Evolutionary conservation across 2,888 invertebrate genomes (phyloP).

Genomic region (Acanthosepion pharaonis): DNA sequence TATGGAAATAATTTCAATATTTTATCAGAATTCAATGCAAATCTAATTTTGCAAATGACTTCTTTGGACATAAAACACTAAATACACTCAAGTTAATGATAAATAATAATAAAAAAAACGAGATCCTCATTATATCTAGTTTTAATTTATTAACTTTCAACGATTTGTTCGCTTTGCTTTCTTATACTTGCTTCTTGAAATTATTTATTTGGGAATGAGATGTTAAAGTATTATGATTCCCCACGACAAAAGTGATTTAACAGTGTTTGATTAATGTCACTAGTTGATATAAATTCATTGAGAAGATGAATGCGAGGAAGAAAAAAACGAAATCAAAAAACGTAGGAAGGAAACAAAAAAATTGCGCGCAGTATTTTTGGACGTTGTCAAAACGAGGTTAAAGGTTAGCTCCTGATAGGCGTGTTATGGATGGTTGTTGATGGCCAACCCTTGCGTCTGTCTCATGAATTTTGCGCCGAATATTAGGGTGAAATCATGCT

Average conservation of each 20-base stretch:
- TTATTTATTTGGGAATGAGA: not conserved
- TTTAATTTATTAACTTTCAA: not conserved
- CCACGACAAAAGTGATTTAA: not conserved
- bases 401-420: not conserved
- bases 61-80: not conserved
- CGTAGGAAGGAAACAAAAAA: too few relatives aligned
- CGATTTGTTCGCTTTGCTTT: not conserved
- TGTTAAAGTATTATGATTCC: constrained; percentile 22
- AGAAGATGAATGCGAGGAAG: not conserved
- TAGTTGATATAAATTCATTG: constrained; percentile 24
- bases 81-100: not conserved
- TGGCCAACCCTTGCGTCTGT: constrained; percentile 15
- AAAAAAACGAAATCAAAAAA: not conserved
- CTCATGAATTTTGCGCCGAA: not conserved
- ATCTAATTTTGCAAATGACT: not conserved
- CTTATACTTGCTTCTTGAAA: not conserved
- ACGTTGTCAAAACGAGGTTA: constrained; percentile 33
- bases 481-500: not conserved
- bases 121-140: not conserved
- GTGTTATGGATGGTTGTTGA: not conserved
- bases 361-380: not conserved
- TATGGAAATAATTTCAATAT: not conserved
- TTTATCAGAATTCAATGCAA: not conserved
- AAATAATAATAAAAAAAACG: not conserved
- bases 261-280: constrained; percentile 22